Conservation (phyloP, 2,888 invertebrate genomes). For the Himalopsyche kuldschensis region DNA sequence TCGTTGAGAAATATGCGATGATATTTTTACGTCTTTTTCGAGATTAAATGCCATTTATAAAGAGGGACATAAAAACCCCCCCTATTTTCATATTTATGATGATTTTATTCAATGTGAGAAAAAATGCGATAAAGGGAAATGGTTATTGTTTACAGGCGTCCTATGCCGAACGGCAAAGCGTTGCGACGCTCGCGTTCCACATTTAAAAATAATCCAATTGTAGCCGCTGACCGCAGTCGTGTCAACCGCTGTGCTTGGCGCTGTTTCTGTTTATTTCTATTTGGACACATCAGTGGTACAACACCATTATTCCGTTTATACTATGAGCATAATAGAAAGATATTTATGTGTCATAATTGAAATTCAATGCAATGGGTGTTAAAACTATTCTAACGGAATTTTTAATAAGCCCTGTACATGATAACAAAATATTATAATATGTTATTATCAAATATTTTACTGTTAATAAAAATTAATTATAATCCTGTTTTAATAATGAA, state of each 20-base stretch:
- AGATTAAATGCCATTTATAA: not conserved
- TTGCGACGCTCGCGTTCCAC: not conserved
- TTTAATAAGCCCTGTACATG: no score
- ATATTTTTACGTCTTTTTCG: not conserved
- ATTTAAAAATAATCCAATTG: slow-evolving; percentile 24
- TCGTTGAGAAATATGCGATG: not conserved
- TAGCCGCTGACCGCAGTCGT: not conserved
- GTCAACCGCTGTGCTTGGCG: slow-evolving; percentile 6
- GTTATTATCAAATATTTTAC: no score
- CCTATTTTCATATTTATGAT: not conserved
- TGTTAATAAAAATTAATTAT: no score
- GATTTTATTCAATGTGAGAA: not conserved
- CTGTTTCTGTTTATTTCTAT: slow-evolving; percentile 2
- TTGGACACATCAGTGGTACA: not conserved
- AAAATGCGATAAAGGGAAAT: not conserved
- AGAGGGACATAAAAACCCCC: not conserved
- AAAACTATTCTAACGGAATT: no score
- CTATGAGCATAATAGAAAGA: not conserved
- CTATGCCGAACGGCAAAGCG: not conserved
- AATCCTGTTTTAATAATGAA: no score
- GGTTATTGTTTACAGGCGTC: not conserved
- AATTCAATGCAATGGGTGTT: no score
- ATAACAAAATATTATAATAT: no score
- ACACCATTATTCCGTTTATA: not conserved
- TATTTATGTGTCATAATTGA: no score